These are phyloP conservation scores for Anguilla rostrata DNA, from an alignment of 2,113 vertebrate species.

Conservation along the genomic window DNA sequence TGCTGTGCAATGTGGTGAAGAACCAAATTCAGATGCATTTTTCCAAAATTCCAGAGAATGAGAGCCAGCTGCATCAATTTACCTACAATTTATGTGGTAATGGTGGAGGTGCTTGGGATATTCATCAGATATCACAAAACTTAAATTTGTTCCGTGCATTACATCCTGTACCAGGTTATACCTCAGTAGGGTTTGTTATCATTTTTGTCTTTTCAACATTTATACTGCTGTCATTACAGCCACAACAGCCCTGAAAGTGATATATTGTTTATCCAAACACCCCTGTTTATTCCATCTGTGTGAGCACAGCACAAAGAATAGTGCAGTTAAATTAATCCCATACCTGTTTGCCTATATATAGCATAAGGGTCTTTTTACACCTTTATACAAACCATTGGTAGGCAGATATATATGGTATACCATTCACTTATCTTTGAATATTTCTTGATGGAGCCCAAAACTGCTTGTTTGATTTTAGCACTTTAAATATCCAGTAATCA, in stretches of 20 bases:
- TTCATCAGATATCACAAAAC: no score
- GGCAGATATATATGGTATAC: background rate
- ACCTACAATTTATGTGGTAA: background rate
- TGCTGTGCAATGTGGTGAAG: background rate
- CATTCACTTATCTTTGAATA: background rate
- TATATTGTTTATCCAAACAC: background rate
- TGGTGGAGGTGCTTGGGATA: no score
- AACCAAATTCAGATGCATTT: background rate
- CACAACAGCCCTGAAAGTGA: background rate
- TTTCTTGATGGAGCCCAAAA: background rate
- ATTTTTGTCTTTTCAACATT: background rate
- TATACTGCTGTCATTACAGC: background rate
- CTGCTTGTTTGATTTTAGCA: background rate
- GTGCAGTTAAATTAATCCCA: background rate
- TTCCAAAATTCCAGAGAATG: background rate
- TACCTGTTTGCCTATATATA: no score
- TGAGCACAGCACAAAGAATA: background rate
- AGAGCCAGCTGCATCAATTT: background rate
- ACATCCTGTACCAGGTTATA: background rate
- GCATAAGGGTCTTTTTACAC: no score
- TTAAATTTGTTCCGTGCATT: no score
- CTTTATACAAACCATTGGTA: no score
- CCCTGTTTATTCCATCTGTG: background rate
- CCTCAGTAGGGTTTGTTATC: background rate
- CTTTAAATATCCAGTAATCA: background rate